Conservation (phyloP, 2,888 invertebrate species). For the Agrypnus murinus region DNA sequence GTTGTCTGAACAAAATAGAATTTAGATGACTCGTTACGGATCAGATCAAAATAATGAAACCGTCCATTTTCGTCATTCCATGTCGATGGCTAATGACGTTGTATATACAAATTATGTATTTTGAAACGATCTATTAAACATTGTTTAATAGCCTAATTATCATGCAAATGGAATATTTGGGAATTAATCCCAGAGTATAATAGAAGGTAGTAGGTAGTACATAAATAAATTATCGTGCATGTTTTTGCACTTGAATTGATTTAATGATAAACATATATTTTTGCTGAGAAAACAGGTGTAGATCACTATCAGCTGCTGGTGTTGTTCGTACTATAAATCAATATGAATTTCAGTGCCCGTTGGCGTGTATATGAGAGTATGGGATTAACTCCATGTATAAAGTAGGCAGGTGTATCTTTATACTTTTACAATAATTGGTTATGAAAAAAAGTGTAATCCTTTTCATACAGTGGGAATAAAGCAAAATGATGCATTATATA, state of each 20-base stretch:
- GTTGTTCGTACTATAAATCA: slow-evolving; percentile 20
- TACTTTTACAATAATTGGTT: background rate
- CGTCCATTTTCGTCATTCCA: too few species aligned
- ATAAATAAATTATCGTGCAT: background rate
- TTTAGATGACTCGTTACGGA: too few species aligned
- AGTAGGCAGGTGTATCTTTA: slow-evolving; percentile 15
- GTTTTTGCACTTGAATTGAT: slow-evolving; percentile 15
- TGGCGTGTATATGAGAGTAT: background rate
- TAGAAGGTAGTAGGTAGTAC: background rate
- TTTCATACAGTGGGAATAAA: too few species aligned
- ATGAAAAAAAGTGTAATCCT: too few species aligned
- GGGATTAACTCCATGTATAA: slow-evolving; percentile 9
- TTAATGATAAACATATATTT: slow-evolving; percentile 25
- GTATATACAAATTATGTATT: too few species aligned
- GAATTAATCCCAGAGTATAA: background rate
- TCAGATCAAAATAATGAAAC: too few species aligned
- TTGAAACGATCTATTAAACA: too few species aligned
- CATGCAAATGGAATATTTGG: slow-evolving; percentile 13
- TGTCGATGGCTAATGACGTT: too few species aligned
- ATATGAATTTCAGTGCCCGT: slow-evolving; percentile 16
- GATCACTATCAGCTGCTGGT: slow-evolving; percentile 32
- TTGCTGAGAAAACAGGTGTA: slow-evolving; percentile 34
- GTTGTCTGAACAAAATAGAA: too few species aligned
- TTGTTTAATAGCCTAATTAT: background rate
- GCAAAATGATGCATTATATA: too few species aligned